These are phyloP conservation scores for Periparus ater DNA, from an alignment of 2,797 vertebrate genomes.

Conservation along the genomic window DNA sequence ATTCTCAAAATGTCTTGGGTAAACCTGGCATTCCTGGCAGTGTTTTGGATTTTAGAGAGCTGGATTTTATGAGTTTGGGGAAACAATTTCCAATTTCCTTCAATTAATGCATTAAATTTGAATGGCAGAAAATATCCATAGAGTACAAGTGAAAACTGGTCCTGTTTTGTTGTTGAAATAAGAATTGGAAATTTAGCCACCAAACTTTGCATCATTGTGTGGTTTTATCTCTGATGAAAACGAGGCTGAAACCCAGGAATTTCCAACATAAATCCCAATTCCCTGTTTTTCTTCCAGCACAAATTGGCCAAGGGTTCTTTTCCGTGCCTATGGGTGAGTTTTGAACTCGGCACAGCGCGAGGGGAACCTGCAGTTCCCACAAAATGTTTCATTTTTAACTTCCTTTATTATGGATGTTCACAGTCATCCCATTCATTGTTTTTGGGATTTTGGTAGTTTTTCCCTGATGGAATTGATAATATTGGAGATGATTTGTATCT, in stretches of 20 bases:
- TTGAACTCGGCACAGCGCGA: not conserved
- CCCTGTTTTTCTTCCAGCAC: not conserved
- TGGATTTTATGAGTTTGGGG: not conserved
- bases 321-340: not conserved
- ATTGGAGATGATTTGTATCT: accelerated
- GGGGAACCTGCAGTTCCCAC: not conserved
- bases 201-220: not conserved
- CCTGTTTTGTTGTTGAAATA: not conserved
- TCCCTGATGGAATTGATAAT: not conserved
- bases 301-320: not conserved
- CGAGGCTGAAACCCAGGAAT: not conserved
- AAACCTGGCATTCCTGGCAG: not conserved
- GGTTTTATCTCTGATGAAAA: not conserved
- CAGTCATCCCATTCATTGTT: not conserved
- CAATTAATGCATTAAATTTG: not conserved
- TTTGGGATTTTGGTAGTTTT: not conserved
- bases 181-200: not conserved
- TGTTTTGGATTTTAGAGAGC: not conserved
- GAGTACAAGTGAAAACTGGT: not conserved
- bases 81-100: not conserved
- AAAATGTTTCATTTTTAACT: not conserved
- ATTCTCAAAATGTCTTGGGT: not conserved
- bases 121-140: not conserved
- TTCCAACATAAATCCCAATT: not conserved
- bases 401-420: not conserved